Conservation (phyloP, 1,140 invertebrate species). For the Pararge aegeria region DNA sequence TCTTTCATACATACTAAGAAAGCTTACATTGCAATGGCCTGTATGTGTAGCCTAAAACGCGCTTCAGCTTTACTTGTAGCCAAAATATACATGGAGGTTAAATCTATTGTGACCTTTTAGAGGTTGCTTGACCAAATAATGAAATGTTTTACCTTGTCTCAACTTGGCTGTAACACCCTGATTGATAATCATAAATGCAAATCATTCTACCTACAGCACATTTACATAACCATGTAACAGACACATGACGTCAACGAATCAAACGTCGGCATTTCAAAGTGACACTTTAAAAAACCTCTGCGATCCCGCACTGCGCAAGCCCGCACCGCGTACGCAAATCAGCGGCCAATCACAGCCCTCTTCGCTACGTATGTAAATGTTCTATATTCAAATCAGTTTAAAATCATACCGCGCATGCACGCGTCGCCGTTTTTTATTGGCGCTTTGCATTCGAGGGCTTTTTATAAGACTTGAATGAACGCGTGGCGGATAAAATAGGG, state of each 20-base stretch:
- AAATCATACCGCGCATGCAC: conserved; percentile 74
- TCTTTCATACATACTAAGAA: too few relatives aligned
- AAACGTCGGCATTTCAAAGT: conserved; percentile 43
- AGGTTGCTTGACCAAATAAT: too few relatives aligned
- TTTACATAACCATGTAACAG: conserved; percentile 14
- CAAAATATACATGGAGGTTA: too few relatives aligned
- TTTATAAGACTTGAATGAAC: conserved; percentile 24
- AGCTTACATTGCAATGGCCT: too few relatives aligned
- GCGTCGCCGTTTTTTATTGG: conserved; percentile 64
- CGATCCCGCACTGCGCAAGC: conserved; percentile 50
- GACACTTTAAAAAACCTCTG: conserved; percentile 42
- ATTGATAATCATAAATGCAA: conserved; percentile 5
- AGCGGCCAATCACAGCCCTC: conserved; percentile 51
- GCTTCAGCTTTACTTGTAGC: too few relatives aligned
- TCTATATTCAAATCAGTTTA: conserved; percentile 76
- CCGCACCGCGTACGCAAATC: conserved; percentile 49
- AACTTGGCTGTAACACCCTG: too few relatives aligned
- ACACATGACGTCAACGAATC: conserved; percentile 46
- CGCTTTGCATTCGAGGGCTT: conserved; percentile 50
- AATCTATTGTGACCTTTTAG: too few relatives aligned
- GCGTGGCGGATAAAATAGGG: conserved; percentile 38
- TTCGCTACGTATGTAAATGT: conserved; percentile 60
- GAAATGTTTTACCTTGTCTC: too few relatives aligned
- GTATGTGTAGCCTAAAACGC: too few relatives aligned
- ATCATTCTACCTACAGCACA: conserved; percentile 5